A percentile compares a stretch with the other conserved stretches of the same genome.
Evolutionary conservation across 2,113 vertebrate species (phyloP).

Genomic region (Hirundichthys speculiger): DNA sequence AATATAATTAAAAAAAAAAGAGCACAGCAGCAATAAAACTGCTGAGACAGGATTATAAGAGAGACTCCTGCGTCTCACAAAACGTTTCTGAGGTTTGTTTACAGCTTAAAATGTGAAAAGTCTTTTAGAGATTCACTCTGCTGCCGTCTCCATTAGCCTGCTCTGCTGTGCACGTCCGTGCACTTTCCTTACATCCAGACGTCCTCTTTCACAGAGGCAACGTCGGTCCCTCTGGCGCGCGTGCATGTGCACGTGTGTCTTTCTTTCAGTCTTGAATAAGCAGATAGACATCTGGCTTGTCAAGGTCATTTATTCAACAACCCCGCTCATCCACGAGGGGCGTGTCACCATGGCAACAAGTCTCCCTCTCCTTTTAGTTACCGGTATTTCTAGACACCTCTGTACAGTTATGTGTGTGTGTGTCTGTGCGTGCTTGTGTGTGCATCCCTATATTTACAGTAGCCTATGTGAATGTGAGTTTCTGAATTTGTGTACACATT

Average conservation of each 20-base stretch:
- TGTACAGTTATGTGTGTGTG: conserved; percentile 19
- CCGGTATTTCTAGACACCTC: conserved; percentile 37
- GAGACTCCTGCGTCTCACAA: too few species aligned
- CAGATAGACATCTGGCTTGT: conserved; percentile 70
- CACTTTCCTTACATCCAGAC: conserved; percentile 24
- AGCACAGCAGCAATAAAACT: too few species aligned
- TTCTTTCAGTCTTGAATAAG: conserved; percentile 38
- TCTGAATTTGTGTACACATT: background rate
- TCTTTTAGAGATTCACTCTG: too few species aligned
- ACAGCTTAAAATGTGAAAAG: too few species aligned
- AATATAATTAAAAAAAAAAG: too few species aligned
- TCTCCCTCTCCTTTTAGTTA: conserved; percentile 44
- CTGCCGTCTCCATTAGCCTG: background rate
- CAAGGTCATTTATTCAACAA: conserved; percentile 78
- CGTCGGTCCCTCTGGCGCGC: background rate
- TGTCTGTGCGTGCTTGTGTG: conserved; percentile 23
- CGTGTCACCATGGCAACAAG: conserved; percentile 75
- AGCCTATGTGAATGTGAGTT: background rate
- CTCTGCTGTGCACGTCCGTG: background rate
- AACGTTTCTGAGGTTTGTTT: too few species aligned
- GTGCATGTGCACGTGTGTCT: conserved; percentile 1
- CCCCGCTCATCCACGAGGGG: conserved; percentile 62
- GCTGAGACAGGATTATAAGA: too few species aligned
- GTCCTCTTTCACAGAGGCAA: conserved; percentile 11
- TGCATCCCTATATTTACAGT: background rate